phyloP scores from a whole-genome alignment of 2,797 vertebrate genomes.

The Hipposideros larvatus region DNA sequence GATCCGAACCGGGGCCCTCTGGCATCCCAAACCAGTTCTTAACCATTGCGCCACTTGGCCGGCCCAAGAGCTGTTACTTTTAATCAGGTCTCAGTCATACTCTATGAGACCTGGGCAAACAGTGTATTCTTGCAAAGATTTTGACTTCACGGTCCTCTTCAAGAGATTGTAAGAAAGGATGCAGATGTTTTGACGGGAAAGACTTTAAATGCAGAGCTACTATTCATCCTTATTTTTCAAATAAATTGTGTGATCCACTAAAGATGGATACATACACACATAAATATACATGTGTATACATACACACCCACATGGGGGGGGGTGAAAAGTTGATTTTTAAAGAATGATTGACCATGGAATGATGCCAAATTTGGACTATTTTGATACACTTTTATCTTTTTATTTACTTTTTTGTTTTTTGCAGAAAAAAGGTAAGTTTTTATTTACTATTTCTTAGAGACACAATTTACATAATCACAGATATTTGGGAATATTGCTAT shows the following conservation, averaged over 20 bases:
- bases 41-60: too few species aligned
- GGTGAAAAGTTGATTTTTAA: slow-evolving; percentile 21
- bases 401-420: background rate
- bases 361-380: background rate
- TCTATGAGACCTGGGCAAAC: background rate
- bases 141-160: background rate
- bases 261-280: background rate
- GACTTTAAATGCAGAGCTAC: background rate
- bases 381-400: background rate
- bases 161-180: background rate
- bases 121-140: background rate
- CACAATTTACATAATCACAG: slow-evolving; percentile 1
- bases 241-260: background rate
- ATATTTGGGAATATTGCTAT: slow-evolving; percentile 43
- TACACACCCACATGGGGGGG: background rate
- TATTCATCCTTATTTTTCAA: slow-evolving; percentile 38
- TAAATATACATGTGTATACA: background rate
- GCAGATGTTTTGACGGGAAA: background rate
- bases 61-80: background rate
- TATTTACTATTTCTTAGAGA: slow-evolving; percentile 51
- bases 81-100: background rate
- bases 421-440: background rate
- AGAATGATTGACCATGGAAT: background rate
- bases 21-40: too few species aligned
- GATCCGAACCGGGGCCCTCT: too few species aligned